Evolutionary conservation across 2,888 invertebrate genomes (phyloP).

Genomic region (Xestia c-nigrum): DNA sequence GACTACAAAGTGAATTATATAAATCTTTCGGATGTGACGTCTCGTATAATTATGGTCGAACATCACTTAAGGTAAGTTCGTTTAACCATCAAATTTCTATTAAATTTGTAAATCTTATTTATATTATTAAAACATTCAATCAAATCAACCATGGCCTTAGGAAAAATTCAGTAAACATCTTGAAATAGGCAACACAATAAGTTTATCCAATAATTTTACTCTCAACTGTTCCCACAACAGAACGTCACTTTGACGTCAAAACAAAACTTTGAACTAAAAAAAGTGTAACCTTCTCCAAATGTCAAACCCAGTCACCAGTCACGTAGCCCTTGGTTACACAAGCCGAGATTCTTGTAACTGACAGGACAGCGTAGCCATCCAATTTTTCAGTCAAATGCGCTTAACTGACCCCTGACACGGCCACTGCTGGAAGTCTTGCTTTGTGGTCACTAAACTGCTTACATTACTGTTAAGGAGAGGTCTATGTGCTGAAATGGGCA

Average conservation of each 20-base stretch:
- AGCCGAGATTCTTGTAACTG: slow-evolving; percentile 34
- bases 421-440: slow-evolving; percentile 3
- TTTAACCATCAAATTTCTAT: too few relatives aligned
- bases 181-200: too few relatives aligned
- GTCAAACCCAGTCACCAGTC: slow-evolving; percentile 3
- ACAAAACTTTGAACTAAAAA: background rate
- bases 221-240: background rate
- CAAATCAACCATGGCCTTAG: too few relatives aligned
- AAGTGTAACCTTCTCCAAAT: slow-evolving; percentile 18
- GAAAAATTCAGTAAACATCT: too few relatives aligned
- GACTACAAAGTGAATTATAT: too few relatives aligned
- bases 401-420: slow-evolving; percentile 29
- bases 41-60: too few relatives aligned
- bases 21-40: too few relatives aligned
- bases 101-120: too few relatives aligned
- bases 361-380: slow-evolving; percentile 32
- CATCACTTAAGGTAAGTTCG: too few relatives aligned
- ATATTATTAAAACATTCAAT: too few relatives aligned
- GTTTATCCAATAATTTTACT: too few relatives aligned
- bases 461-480: background rate
- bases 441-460: slow-evolving; percentile 11
- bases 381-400: slow-evolving; percentile 44
- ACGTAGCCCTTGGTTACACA: slow-evolving; percentile 3
- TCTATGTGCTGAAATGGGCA: background rate
- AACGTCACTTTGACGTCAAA: background rate